A percentile compares a stretch with the other conserved stretches of the same genome.
Conservation (phyloP, 1,140 invertebrate species). For the Eumaeus atala region DNA sequence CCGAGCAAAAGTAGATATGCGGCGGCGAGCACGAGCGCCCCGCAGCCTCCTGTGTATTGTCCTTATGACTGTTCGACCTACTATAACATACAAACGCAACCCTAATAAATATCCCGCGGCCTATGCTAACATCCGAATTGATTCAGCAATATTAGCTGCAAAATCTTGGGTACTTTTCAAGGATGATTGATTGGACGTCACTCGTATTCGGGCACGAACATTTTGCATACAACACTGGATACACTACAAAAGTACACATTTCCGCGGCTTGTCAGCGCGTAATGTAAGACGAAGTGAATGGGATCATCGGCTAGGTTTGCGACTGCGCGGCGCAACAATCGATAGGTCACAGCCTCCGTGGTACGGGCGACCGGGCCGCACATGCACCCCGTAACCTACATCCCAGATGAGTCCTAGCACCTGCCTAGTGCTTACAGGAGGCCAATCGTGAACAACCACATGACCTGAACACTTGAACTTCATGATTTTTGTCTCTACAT, state of each 20-base stretch:
- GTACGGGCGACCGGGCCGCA: background rate
- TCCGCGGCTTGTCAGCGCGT: background rate
- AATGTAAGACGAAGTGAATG: background rate
- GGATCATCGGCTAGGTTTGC: background rate
- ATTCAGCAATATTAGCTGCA: constrained; percentile 1
- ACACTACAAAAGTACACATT: background rate
- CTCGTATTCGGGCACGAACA: background rate
- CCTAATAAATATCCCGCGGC: background rate
- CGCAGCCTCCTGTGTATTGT: too few relatives aligned
- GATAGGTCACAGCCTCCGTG: constrained; percentile 8
- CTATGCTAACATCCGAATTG: constrained; percentile 2
- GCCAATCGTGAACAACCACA: too few relatives aligned
- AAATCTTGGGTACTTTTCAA: constrained; percentile 3
- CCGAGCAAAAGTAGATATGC: too few relatives aligned
- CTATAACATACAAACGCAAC: too few relatives aligned
- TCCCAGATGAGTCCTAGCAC: background rate
- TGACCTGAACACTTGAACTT: too few relatives aligned
- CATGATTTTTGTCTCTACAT: too few relatives aligned
- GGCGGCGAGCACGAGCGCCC: too few relatives aligned
- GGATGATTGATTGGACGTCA: background rate
- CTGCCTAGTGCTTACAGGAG: too few relatives aligned
- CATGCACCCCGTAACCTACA: constrained; percentile 6
- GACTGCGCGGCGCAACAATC: constrained; percentile 6
- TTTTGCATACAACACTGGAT: background rate
- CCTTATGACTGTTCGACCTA: too few relatives aligned